Evolutionary conservation across 2,888 invertebrate species (phyloP).

Genomic region (Patella ulyssiponensis): DNA sequence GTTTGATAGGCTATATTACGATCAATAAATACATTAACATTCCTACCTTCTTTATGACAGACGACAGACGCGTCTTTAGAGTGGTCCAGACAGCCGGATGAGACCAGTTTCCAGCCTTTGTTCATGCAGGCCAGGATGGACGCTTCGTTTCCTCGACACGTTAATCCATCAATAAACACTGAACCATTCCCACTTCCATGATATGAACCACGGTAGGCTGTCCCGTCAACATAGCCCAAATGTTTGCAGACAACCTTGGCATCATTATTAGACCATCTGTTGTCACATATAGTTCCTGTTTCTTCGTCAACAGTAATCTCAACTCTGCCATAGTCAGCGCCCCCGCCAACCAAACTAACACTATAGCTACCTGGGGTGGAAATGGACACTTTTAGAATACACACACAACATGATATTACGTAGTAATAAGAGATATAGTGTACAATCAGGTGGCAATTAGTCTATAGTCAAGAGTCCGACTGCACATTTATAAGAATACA

Average conservation of each 20-base stretch:
- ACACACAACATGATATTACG: too few relatives aligned
- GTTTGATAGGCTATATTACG: too few relatives aligned
- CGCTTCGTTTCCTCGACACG: conserved; percentile 50
- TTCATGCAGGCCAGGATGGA: conserved; percentile 51
- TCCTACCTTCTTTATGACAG: conserved; percentile 51
- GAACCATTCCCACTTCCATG: conserved; percentile 49
- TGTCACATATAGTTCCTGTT: conserved; percentile 58
- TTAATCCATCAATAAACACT: conserved; percentile 51
- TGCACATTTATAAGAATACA: too few relatives aligned
- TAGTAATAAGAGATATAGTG: too few relatives aligned
- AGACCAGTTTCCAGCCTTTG: conserved; percentile 47
- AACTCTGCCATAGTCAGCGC: conserved; percentile 52
- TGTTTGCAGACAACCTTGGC: conserved; percentile 56
- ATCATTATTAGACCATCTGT: conserved; percentile 53
- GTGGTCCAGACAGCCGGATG: conserved; percentile 44
- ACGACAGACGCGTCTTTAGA: conserved; percentile 53
- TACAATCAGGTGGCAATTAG: too few relatives aligned
- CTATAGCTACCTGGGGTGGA: too few relatives aligned
- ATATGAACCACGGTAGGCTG: conserved; percentile 39
- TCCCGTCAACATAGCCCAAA: conserved; percentile 53
- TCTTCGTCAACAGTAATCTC: conserved; percentile 52
- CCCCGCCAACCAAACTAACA: conserved; percentile 38
- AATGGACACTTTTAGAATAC: too few relatives aligned
- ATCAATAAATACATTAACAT: too few relatives aligned
- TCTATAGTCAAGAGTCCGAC: too few relatives aligned